Conservation (phyloP, 1,140 invertebrate genomes). For the Drosophila sucinea region DNA sequence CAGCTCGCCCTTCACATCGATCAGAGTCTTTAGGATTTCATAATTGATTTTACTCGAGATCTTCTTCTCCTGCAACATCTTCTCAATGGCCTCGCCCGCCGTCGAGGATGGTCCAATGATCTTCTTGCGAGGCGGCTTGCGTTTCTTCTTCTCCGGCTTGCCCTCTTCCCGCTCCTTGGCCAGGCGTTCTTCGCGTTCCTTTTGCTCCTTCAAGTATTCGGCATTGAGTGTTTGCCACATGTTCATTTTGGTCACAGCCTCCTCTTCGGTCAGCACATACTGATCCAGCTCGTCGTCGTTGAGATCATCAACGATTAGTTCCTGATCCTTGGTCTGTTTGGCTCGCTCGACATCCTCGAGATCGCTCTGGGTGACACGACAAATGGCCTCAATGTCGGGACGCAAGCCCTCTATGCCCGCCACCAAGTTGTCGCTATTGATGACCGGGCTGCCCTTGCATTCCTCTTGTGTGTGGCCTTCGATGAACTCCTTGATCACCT, state of each 20-base stretch:
- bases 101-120: slow-evolving; percentile 88
- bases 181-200: slow-evolving; percentile 92
- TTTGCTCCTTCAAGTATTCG: slow-evolving; percentile 91
- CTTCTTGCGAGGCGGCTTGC: slow-evolving; percentile 85
- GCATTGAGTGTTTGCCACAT: slow-evolving; percentile 94
- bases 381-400: slow-evolving; percentile 80
- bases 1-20: slow-evolving; percentile 54
- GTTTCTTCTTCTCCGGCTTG: slow-evolving; percentile 90
- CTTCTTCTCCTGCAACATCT: slow-evolving; percentile 97
- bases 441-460: not conserved
- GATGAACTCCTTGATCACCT: slow-evolving; percentile 84
- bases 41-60: slow-evolving; percentile 99
- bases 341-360: slow-evolving; percentile 63
- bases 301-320: slow-evolving; percentile 91
- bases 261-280: slow-evolving; percentile 93
- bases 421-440: slow-evolving; percentile 11
- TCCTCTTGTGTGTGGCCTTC: slow-evolving; percentile 52
- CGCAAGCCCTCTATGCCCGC: slow-evolving; percentile 71
- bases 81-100: slow-evolving; percentile 96
- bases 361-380: slow-evolving; percentile 66
- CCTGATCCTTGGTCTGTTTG: slow-evolving; percentile 82
- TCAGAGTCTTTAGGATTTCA: slow-evolving; percentile 93
- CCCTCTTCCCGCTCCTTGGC: slow-evolving; percentile 90
- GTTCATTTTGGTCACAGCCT: slow-evolving; percentile 90
- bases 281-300: slow-evolving; percentile 95